Conservation (phyloP, 2,797 vertebrate species). For the Meriones psammophilus region DNA sequence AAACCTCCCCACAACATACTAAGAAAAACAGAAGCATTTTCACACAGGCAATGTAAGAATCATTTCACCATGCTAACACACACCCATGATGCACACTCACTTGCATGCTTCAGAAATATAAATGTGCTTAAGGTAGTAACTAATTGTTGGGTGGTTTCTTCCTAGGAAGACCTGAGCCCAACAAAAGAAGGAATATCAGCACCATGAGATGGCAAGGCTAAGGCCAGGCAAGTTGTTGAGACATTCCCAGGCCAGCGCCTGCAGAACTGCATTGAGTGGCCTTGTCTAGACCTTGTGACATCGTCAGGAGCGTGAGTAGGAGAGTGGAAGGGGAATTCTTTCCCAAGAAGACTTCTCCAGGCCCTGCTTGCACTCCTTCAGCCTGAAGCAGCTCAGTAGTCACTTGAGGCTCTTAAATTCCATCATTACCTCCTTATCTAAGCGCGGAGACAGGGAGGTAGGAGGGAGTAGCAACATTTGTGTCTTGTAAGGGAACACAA, state of each 20-base stretch:
- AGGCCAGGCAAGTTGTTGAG: not conserved
- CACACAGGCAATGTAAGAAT: slow-evolving; percentile 14
- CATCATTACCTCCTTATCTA: not conserved
- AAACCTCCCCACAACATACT: slow-evolving; percentile 24
- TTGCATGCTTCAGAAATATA: slow-evolving; percentile 15
- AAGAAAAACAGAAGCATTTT: not conserved
- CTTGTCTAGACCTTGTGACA: not conserved
- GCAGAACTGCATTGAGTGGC: not conserved
- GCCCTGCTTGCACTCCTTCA: not conserved
- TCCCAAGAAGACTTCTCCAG: not conserved
- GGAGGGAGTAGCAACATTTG: not conserved
- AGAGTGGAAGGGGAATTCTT: not conserved
- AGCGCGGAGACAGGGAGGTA: not conserved
- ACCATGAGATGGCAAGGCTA: not conserved
- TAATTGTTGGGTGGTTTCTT: slow-evolving; percentile 29
- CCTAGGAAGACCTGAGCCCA: not conserved
- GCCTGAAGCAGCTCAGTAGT: not conserved
- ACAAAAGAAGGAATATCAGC: not conserved
- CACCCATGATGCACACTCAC: not conserved
- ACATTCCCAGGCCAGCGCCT: too few species aligned
- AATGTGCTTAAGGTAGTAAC: not conserved
- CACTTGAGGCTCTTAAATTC: not conserved
- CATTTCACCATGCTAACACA: not conserved
- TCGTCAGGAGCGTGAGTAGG: not conserved
- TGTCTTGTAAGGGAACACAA: not conserved